Percentiles rank a stretch among this genome's conserved stretches.
Evolutionary conservation across 2,888 invertebrate genomes (phyloP).

Genomic region (Lepidochrysops patricia): DNA sequence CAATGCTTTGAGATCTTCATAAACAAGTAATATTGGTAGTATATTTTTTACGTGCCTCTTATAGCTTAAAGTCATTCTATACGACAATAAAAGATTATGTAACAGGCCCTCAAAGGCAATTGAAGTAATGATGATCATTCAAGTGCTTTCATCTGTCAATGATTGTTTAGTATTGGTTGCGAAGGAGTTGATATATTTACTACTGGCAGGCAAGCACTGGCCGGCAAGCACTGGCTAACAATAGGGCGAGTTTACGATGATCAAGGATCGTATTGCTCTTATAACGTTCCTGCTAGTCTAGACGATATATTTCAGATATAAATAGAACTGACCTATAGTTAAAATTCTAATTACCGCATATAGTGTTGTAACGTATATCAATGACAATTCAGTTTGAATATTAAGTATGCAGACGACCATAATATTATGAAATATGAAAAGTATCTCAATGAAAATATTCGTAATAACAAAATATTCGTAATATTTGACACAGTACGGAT

Average conservation of each 20-base stretch:
- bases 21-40: too few relatives aligned
- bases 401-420: too few relatives aligned
- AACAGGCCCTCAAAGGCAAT: not conserved
- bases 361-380: not conserved
- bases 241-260: constrained; percentile 51
- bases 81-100: too few relatives aligned
- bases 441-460: too few relatives aligned
- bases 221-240: constrained; percentile 72
- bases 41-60: too few relatives aligned
- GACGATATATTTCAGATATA: constrained; percentile 62
- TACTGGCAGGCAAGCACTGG: constrained; percentile 43
- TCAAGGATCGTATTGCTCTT: constrained; percentile 52
- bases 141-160: constrained; percentile 7
- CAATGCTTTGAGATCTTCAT: too few relatives aligned
- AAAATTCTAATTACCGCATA: not conserved
- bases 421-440: too few relatives aligned
- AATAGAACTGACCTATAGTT: constrained; percentile 32
- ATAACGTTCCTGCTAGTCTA: constrained; percentile 61
- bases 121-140: not conserved
- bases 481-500: too few relatives aligned
- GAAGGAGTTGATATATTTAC: constrained; percentile 38
- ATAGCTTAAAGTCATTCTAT: too few relatives aligned
- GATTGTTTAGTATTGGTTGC: constrained; percentile 1
- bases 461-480: too few relatives aligned
- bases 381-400: not conserved